These are phyloP conservation scores for Dendronephthya gigantea DNA, from an alignment of 64 coral and sea anemone species.

Conservation along the genomic window DNA sequence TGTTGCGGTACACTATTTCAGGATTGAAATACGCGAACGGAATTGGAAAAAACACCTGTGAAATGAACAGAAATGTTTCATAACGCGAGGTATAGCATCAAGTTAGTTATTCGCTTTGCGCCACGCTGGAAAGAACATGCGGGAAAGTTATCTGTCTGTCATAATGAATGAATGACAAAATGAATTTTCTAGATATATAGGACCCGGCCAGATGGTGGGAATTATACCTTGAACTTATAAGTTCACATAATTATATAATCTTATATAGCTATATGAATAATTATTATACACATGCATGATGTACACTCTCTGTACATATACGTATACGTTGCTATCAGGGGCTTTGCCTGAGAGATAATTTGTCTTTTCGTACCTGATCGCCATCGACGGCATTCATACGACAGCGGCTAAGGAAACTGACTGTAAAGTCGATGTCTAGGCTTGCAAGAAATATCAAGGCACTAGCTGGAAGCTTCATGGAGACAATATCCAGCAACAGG, in stretches of 20 bases:
- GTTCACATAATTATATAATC: too few species aligned
- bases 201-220: too few species aligned
- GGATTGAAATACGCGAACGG: slow-evolving; percentile 84
- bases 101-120: too few species aligned
- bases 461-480: slow-evolving; percentile 85
- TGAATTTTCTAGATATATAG: too few species aligned
- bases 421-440: slow-evolving; percentile 73
- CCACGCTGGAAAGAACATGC: too few species aligned
- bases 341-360: background rate
- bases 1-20: slow-evolving; percentile 56
- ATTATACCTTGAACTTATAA: too few species aligned
- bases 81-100: too few species aligned
- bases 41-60: slow-evolving; percentile 83
- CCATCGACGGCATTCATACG: slow-evolving; percentile 77
- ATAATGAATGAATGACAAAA: too few species aligned
- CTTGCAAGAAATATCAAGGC: slow-evolving; percentile 82
- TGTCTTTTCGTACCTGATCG: slow-evolving; percentile 13
- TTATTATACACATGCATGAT: too few species aligned
- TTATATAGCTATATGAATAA: too few species aligned
- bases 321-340: background rate
- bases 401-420: slow-evolving; percentile 78
- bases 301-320: background rate
- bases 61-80: background rate
- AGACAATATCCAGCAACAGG: slow-evolving; percentile 81
- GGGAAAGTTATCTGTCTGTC: too few species aligned